Base-by-base conservation (phyloP, 2,113 vertebrate genomes). In the Varanus komodoensis region DNA sequence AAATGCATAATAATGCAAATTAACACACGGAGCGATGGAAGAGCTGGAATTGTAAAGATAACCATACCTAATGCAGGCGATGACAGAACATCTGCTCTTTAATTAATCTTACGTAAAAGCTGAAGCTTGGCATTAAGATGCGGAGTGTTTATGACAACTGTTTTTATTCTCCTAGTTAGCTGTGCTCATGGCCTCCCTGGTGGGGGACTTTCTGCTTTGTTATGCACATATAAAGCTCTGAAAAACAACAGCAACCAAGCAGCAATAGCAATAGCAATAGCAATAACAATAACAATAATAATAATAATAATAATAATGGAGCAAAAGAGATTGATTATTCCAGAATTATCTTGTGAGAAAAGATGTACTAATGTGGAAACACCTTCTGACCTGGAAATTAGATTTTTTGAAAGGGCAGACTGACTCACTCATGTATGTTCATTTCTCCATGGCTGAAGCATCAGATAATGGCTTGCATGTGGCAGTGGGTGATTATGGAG, bases 41-140 rank as follows among this genome's bases (percentile, higher is more conserved):
- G 94, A 96, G 93, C 94, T 94, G 95, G 93, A 95, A 97, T 97
- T 95, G 96, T 92, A 92, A 96, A 97, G 95, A 97, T 97, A 97
- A 97, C 97, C 97, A 97, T 97, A 97, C 96, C 97, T 97, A 97
- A 95, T 90, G 8, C 95, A 91, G 96, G 95, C 82, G 93, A 92
- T 91, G 95, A 94, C 95, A 95, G 96, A 97, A 97, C 97, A 98
- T 97, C 97, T 97, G 97, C 96, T 97, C 95, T 97, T 98, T 97
- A 97, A 97, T 97, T 97, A 98, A 97, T 98, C 95, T 97, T 97
- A 97, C 5, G 91, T 97, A 96, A 97, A 97, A 95, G 96, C 93
- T 84, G 95, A 90, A 93, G 93, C 89, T 68, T 89, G 69, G 93
- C 91, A 95, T 96, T 97, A 95, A 96, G 95, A 97, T 93, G 93